These are phyloP conservation scores for Eulemur mongoz DNA, from an alignment of 2,797 vertebrate genomes.

Conservation along the genomic window DNA sequence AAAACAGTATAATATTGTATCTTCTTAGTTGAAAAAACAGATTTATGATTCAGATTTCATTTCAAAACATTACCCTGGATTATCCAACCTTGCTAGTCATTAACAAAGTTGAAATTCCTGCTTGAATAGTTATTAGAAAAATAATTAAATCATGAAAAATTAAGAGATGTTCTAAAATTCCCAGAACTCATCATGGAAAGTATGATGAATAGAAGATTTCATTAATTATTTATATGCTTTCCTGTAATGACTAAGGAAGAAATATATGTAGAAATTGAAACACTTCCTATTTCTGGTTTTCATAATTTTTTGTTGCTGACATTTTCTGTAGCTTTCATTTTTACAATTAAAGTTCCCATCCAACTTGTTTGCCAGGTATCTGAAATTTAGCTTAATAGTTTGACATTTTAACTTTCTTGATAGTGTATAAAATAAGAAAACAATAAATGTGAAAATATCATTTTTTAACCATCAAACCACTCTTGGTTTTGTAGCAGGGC, in stretches of 20 bases:
- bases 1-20: background rate
- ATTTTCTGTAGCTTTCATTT: constrained; percentile 17
- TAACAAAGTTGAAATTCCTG: constrained; percentile 46
- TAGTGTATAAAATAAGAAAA: constrained; percentile 15
- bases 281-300: background rate
- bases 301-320: background rate
- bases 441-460: background rate
- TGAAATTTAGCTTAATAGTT: constrained; percentile 17
- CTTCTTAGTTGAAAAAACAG: constrained; percentile 16
- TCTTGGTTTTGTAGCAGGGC: background rate
- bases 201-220: constrained; percentile 43
- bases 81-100: background rate
- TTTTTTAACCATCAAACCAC: background rate
- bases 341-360: background rate
- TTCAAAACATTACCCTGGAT: background rate
- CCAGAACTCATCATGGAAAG: background rate
- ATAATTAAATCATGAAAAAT: constrained; percentile 55
- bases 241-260: background rate
- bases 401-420: background rate
- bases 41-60: constrained; percentile 16
- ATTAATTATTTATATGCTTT: constrained; percentile 37
- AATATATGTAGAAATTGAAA: background rate
- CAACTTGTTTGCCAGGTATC: background rate
- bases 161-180: background rate
- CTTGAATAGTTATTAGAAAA: constrained; percentile 17